Conservation (phyloP, 1,140 invertebrate genomes). For the Drosophila obscura region DNA sequence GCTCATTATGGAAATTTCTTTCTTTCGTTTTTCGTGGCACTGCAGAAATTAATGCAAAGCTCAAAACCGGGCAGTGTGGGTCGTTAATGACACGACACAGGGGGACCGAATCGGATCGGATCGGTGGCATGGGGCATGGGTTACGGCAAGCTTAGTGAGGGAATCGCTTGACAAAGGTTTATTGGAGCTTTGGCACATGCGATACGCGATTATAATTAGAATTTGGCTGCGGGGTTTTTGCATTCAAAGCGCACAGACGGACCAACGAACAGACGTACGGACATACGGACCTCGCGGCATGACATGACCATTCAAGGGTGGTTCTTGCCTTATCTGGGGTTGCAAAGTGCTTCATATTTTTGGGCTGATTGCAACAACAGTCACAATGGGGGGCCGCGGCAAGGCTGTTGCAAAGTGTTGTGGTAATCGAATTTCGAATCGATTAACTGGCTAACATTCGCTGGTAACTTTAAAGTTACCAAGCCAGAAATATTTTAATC, state of each 20-base stretch:
- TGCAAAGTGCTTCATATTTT: slow-evolving; percentile 45
- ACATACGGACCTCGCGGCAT: slow-evolving; percentile 38
- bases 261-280: slow-evolving; percentile 18
- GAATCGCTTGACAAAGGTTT: slow-evolving; percentile 72
- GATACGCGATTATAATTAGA: slow-evolving; percentile 81
- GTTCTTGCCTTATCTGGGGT: slow-evolving; percentile 57
- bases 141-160: slow-evolving; percentile 33
- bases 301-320: slow-evolving; percentile 50
- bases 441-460: slow-evolving; percentile 55
- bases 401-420: slow-evolving; percentile 45
- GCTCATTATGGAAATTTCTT: slow-evolving; percentile 82
- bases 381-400: slow-evolving; percentile 10
- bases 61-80: slow-evolving; percentile 43
- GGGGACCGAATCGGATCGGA: slow-evolving; percentile 1
- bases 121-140: slow-evolving; percentile 1
- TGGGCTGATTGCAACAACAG: slow-evolving; percentile 44
- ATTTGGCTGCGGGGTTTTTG: slow-evolving; percentile 63
- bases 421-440: slow-evolving; percentile 74
- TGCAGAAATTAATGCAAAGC: slow-evolving; percentile 77
- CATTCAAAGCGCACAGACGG: slow-evolving; percentile 22
- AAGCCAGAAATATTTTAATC: not conserved
- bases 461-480: not conserved
- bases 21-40: slow-evolving; percentile 37
- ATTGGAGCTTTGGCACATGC: slow-evolving; percentile 75
- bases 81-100: slow-evolving; percentile 64